Evolutionary conservation across 2,888 invertebrate species (phyloP).

Genomic region (Amblyjoppa proteus): DNA sequence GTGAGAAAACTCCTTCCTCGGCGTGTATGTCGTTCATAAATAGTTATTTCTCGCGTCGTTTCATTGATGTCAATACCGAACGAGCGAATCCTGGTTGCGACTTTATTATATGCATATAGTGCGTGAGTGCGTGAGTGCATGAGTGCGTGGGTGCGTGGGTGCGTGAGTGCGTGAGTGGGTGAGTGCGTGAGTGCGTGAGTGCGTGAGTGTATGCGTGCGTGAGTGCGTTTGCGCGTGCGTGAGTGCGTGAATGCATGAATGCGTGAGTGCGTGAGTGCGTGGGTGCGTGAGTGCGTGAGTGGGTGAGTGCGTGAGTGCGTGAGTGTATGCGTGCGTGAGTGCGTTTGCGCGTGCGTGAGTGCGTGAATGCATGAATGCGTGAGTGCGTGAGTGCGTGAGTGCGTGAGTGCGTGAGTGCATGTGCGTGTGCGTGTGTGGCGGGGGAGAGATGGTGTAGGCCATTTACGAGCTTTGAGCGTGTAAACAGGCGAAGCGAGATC

Average conservation of each 20-base stretch:
- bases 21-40: conserved; percentile 21
- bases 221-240: too few relatives aligned
- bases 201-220: too few relatives aligned
- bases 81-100: not conserved
- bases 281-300: not conserved
- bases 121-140: too few relatives aligned
- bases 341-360: too few relatives aligned
- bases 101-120: not conserved
- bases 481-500: conserved; percentile 19
- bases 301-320: too few relatives aligned
- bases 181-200: not conserved
- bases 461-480: conserved; percentile 4
- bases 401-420: too few relatives aligned
- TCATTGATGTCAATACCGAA: not conserved
- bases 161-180: too few relatives aligned
- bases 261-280: not conserved
- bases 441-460: not conserved
- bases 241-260: not conserved
- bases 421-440: not conserved
- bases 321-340: not conserved
- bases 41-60: conserved; percentile 19
- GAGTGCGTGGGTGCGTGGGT: too few relatives aligned
- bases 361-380: too few relatives aligned
- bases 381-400: too few relatives aligned
- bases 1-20: conserved; percentile 10